phyloP scores from a whole-genome alignment of 2,113 vertebrate genomes.

The Struthidea cinerea region DNA sequence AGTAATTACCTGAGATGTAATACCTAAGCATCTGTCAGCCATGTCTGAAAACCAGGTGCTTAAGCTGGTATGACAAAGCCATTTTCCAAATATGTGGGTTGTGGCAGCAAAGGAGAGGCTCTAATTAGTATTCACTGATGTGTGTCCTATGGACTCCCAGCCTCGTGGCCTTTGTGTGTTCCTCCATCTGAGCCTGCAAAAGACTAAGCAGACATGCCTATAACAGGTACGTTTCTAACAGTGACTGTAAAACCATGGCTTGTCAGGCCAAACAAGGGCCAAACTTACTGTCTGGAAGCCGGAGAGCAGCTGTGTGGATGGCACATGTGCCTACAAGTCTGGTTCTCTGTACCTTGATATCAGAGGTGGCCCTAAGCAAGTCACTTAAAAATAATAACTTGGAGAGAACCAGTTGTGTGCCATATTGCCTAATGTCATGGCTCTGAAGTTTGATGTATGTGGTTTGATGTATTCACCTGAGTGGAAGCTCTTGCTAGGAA shows the following conservation, averaged over 20 bases:
- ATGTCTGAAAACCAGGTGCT: not conserved
- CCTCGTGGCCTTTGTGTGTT: fast-evolving
- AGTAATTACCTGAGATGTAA: not conserved
- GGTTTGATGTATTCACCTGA: not conserved
- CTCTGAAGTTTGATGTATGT: not conserved
- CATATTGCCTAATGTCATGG: not conserved
- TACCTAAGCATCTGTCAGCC: not conserved
- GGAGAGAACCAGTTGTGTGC: not conserved
- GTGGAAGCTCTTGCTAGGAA: not conserved
- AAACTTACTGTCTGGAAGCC: not conserved
- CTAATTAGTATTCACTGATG: not conserved
- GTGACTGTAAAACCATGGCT: not conserved
- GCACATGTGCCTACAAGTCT: not conserved
- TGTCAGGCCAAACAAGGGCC: fast-evolving
- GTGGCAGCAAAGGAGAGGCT: not conserved
- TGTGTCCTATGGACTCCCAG: not conserved
- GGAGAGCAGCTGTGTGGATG: not conserved
- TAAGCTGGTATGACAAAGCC: not conserved
- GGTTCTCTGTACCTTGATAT: not conserved
- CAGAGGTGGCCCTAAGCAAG: not conserved
- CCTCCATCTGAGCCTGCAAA: not conserved
- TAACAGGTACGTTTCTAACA: not conserved
- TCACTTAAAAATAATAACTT: not conserved
- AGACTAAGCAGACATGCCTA: not conserved
- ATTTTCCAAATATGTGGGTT: not conserved